Evolutionary conservation across 2,113 vertebrate species (phyloP).

Genomic region (Notarius quadriscutis): DNA sequence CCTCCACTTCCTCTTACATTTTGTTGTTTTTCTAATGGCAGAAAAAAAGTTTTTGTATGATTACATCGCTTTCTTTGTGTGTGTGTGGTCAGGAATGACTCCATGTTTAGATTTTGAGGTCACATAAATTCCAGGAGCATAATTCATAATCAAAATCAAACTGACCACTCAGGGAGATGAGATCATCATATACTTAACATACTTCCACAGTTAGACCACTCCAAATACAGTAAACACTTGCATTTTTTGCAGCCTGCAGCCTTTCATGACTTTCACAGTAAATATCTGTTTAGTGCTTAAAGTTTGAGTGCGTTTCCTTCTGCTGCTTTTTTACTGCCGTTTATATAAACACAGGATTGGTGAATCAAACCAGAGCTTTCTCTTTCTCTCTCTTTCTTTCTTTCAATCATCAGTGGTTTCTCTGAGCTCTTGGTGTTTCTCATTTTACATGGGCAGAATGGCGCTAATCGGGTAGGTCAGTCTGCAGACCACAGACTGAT

Average conservation of each 20-base stretch:
- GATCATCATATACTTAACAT: conserved; percentile 1
- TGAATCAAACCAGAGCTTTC: not conserved
- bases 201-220: not conserved
- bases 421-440: not conserved
- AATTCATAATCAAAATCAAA: conserved; percentile 17
- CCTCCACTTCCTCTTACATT: not conserved
- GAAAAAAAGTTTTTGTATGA: not conserved
- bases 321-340: not conserved
- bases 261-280: not conserved
- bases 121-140: not conserved
- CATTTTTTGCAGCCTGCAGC: not conserved
- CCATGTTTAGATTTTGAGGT: conserved; percentile 31
- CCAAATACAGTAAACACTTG: not conserved
- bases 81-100: conserved; percentile 10
- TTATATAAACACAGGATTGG: conserved; percentile 11
- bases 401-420: not conserved
- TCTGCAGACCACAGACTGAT: not conserved
- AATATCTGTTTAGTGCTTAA: not conserved
- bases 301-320: not conserved
- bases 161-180: not conserved
- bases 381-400: not conserved
- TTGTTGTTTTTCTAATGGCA: not conserved
- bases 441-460: not conserved
- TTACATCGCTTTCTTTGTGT: not conserved
- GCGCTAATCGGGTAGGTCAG: not conserved